phyloP scores from a whole-genome alignment of 2,113 vertebrate genomes.

The Daubentonia madagascariensis region DNA sequence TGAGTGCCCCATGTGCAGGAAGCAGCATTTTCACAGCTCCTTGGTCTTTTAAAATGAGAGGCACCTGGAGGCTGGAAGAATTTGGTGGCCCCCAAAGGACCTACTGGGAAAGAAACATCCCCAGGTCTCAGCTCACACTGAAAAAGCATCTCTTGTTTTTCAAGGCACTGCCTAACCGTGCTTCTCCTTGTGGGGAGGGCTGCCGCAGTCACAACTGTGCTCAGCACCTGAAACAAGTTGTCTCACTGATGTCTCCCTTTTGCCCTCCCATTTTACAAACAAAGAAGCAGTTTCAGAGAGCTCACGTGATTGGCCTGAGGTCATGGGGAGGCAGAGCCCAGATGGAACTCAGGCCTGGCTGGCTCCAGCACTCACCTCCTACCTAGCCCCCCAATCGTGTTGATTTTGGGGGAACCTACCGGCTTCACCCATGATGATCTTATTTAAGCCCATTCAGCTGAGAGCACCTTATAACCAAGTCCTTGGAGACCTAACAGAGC shows the following conservation, averaged over 20 bases:
- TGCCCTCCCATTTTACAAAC: background rate
- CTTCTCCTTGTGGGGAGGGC: background rate
- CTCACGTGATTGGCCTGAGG: background rate
- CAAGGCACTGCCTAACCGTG: background rate
- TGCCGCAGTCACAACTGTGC: rapidly evolving
- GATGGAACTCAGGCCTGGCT: background rate
- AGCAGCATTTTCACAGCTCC: background rate
- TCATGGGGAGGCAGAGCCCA: background rate
- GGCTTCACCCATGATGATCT: background rate
- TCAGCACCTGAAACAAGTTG: rapidly evolving
- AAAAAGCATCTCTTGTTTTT: background rate
- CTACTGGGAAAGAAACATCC: background rate
- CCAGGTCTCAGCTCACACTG: background rate
- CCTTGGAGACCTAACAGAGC: background rate
- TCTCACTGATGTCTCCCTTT: background rate
- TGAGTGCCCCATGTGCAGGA: background rate
- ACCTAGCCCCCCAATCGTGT: background rate
- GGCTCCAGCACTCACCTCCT: background rate
- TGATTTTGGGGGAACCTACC: background rate
- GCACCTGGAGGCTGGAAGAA: background rate
- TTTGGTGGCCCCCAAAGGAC: background rate
- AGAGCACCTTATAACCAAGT: background rate
- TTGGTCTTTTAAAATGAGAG: background rate
- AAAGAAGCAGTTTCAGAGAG: background rate
- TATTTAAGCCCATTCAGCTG: background rate